Conservation (phyloP, 2,888 invertebrate species). For the Dioctria rufipes region DNA sequence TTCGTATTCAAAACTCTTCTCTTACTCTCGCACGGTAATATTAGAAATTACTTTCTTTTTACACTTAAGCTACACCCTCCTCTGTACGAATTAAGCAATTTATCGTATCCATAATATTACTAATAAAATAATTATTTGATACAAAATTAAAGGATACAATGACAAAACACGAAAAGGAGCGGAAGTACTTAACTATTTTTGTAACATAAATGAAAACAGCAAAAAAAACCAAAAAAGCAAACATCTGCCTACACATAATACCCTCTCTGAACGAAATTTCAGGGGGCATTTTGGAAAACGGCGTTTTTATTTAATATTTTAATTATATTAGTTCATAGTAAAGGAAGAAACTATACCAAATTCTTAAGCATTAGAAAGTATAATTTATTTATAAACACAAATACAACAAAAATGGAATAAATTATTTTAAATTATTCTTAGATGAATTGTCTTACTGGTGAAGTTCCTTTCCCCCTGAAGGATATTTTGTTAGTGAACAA, state of each 20-base stretch:
- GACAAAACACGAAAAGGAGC: slow-evolving; percentile 26
- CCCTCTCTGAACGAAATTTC: neutral
- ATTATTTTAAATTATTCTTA: slow-evolving; percentile 50
- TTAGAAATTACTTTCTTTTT: slow-evolving; percentile 32
- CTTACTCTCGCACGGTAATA: slow-evolving; percentile 8
- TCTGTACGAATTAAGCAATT: slow-evolving; percentile 32
- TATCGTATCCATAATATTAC: slow-evolving; percentile 9
- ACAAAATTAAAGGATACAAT: neutral
- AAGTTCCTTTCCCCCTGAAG: no score
- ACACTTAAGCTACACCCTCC: slow-evolving; percentile 12
- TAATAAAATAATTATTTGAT: no score
- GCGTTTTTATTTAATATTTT: slow-evolving; percentile 24
- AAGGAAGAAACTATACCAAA: slow-evolving; percentile 51
- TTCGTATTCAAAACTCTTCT: no score
- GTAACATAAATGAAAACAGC: slow-evolving; percentile 41
- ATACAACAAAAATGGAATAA: slow-evolving; percentile 45
- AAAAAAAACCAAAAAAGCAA: slow-evolving; percentile 15
- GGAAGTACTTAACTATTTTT: slow-evolving; percentile 27
- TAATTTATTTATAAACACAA: slow-evolving; percentile 58
- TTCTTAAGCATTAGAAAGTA: slow-evolving; percentile 54
- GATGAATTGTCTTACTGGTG: neutral
- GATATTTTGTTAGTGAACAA: no score
- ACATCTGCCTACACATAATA: slow-evolving; percentile 24
- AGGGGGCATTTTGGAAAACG: neutral
- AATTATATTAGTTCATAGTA: slow-evolving; percentile 28